Conservation (phyloP, 2,113 vertebrate species). For the Engraulis encrasicolus region DNA sequence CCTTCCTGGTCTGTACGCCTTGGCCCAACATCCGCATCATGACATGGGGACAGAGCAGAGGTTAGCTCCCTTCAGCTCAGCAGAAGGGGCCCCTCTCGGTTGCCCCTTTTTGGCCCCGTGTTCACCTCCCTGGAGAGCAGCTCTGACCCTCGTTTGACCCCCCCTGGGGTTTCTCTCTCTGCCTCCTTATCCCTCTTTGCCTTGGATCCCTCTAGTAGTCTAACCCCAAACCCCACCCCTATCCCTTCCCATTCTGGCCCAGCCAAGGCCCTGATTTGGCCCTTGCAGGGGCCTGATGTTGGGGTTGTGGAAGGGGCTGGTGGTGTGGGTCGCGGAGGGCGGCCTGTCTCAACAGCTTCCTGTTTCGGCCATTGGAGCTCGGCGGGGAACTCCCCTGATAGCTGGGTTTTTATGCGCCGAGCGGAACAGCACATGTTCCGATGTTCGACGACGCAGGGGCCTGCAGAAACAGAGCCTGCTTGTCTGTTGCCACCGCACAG, state of each 20-base stretch:
- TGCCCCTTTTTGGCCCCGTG: background rate
- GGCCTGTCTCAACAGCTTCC: conserved; percentile 71
- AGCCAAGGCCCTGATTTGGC: background rate
- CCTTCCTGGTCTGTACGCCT: background rate
- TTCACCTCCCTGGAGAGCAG: conserved; percentile 2
- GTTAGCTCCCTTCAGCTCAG: background rate
- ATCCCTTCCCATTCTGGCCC: background rate
- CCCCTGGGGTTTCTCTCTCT: background rate
- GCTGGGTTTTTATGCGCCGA: conserved; percentile 25
- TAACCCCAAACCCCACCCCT: background rate
- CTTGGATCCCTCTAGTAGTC: background rate
- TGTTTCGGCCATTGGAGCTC: conserved; percentile 62
- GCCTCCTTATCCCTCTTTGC: background rate
- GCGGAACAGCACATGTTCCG: conserved; percentile 19
- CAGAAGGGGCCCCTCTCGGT: background rate
- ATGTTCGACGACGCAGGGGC: conserved; percentile 37
- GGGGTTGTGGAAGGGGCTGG: conserved; percentile 16
- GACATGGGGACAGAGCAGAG: background rate
- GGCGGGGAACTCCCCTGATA: conserved; percentile 53
- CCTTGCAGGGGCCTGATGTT: background rate
- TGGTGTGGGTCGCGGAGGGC: conserved; percentile 31
- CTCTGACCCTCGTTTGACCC: conserved; percentile 1
- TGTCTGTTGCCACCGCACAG: conserved; percentile 69
- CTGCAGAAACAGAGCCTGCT: conserved; percentile 47
- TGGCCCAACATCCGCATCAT: background rate